Percentiles rank a stretch among this genome's conserved stretches.
Conservation (phyloP, 2,797 vertebrate genomes). For the Sternarchorhynchus goeldii region DNA sequence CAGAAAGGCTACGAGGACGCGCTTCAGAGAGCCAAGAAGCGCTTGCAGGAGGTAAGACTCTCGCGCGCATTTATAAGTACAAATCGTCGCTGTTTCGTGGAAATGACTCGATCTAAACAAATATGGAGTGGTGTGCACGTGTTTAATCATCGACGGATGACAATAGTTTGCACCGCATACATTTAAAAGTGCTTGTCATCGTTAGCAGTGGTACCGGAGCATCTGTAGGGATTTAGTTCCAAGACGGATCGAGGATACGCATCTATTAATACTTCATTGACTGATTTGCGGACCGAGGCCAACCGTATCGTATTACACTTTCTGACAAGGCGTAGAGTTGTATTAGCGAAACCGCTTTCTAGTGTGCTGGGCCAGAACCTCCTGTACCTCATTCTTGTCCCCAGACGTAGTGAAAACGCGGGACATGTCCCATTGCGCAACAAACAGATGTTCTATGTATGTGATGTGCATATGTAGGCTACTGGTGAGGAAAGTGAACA, state of each 20-base stretch:
- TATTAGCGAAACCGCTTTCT: not conserved
- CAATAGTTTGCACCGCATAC: too few relatives aligned
- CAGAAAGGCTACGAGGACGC: slow-evolving; percentile 94
- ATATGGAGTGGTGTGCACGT: not conserved
- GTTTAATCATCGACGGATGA: not conserved
- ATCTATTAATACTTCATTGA: slow-evolving; percentile 31
- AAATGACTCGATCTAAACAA: not conserved
- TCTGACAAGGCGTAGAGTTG: not conserved
- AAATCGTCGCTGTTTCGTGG: not conserved
- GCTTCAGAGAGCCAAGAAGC: slow-evolving; percentile 82
- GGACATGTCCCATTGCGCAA: not conserved
- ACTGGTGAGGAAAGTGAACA: slow-evolving; percentile 4
- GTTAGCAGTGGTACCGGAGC: not conserved
- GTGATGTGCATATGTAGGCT: too few relatives aligned
- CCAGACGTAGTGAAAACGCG: not conserved
- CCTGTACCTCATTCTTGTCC: not conserved
- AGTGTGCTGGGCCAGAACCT: not conserved
- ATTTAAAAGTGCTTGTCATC: not conserved
- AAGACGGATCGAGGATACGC: not conserved
- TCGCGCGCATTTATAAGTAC: too few relatives aligned
- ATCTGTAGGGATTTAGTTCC: not conserved
- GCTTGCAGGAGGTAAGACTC: slow-evolving; percentile 87
- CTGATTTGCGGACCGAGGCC: not conserved
- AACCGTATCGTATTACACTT: slow-evolving; percentile 8
- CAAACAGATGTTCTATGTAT: not conserved